Base-by-base conservation (phyloP, 2,797 vertebrate genomes). In the Mallotus villosus region DNA sequence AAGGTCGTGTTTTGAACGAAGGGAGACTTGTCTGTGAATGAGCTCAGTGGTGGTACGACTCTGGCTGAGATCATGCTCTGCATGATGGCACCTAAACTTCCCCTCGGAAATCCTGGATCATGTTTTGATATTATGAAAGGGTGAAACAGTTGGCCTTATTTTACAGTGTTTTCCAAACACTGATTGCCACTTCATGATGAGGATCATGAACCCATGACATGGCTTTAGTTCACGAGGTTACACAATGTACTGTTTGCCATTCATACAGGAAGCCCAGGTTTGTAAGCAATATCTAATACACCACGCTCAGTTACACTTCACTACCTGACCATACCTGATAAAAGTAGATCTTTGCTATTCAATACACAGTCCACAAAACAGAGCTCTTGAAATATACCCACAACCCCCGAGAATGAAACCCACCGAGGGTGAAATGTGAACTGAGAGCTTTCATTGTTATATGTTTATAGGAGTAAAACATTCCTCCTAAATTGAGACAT, bases 11-110 rank as follows among this genome's bases (percentile, higher is more conserved):
- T n/a, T n/a, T 73, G 81, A 71, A 25, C 8, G 81, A 70, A 76
- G 75, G 74, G 78, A 82, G 83, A 83, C 70, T 78, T 85, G 77
- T 78, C 77, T 82, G 85, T 82, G 82, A 78, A 82, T 76, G 69
- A 83, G 78, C 74, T 71, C 71, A 21, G n/a, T 62, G 34, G 75
- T 66, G 22, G 77, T 51, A 61, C 51, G 32, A 72, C 76, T 71
- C 17, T 60, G 16, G 46, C 55, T 32, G 27, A 34, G 53, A 32
- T 6, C 5, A n/a, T 0, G 1, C 24, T 49, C 32, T 19, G 1
- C n/a, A 64, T 5, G 2, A 9, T 19, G 29, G 17, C 7, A 65
- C 32, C 34, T 11, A 11, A 3, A 46, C 29, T 21, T 3, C 17
- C 8, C 7, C 11, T 22, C 37, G 19, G 16, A 55, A 55, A n/a